Evolutionary conservation across 37 sponge, comb jelly and placozoan genomes (phyloP).

Genomic region (Spongilla lacustris): DNA sequence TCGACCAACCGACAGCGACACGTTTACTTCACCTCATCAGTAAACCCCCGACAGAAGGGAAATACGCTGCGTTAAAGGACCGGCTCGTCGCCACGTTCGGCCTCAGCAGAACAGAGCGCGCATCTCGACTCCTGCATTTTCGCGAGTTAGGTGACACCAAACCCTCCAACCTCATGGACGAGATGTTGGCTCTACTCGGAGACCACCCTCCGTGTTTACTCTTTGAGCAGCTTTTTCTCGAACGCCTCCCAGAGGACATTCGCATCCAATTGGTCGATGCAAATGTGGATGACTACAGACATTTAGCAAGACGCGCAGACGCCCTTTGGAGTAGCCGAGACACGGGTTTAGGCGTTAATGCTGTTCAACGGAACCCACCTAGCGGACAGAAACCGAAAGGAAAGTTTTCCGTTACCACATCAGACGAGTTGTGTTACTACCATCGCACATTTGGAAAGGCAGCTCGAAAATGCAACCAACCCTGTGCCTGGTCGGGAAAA

Average conservation of each 20-base stretch:
- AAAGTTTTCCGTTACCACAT: background rate
- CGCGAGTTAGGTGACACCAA: no score
- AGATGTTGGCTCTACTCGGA: conserved; percentile 18
- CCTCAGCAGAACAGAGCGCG: conserved; percentile 22
- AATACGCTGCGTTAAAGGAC: conserved; percentile 23
- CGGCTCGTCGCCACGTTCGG: conserved; percentile 31
- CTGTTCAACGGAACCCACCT: background rate
- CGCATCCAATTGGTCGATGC: background rate
- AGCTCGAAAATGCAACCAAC: background rate
- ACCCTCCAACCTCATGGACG: conserved; percentile 42
- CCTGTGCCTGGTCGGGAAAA: conserved; percentile 12
- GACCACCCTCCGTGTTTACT: no score
- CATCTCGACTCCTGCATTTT: no score
- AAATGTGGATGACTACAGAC: background rate
- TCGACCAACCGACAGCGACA: no score
- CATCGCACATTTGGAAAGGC: background rate
- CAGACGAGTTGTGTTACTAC: conserved; percentile 20
- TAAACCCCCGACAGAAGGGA: conserved; percentile 6
- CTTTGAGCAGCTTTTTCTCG: no score
- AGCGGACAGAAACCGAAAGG: background rate
- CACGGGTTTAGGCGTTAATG: background rate
- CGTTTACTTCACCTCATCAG: conserved; percentile 18
- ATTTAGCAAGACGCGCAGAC: conserved; percentile 7
- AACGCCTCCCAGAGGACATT: conserved; percentile 6
- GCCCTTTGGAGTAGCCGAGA: conserved; percentile 8